A percentile compares a stretch with the other conserved stretches of the same genome.
Conservation (phyloP, 2,797 vertebrate genomes). For the Knipowitschia caucasica region DNA sequence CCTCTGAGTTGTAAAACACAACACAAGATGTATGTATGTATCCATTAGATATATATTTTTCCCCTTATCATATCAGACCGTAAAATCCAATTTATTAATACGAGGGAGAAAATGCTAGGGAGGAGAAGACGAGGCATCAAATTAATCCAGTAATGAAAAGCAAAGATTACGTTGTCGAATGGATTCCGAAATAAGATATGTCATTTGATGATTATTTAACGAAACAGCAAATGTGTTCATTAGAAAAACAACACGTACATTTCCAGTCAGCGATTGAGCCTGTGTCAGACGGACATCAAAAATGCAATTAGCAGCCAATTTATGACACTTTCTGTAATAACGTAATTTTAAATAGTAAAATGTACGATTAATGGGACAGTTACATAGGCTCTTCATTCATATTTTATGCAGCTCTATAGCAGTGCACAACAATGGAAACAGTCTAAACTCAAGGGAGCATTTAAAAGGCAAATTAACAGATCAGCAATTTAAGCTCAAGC, state of each 20-base stretch:
- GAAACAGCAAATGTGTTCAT: constrained; percentile 16
- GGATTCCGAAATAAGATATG: constrained; percentile 26
- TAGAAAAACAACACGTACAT: constrained; percentile 18
- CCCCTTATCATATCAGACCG: constrained; percentile 35
- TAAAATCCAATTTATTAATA: constrained; percentile 67
- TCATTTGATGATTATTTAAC: constrained; percentile 37
- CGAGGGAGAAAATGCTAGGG: constrained; percentile 47
- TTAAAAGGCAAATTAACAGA: background rate
- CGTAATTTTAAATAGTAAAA: background rate
- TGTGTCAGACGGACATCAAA: constrained; percentile 14
- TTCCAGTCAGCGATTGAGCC: constrained; percentile 14
- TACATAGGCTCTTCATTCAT: constrained; percentile 3
- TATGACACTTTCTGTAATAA: constrained; percentile 6
- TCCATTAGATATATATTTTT: constrained; percentile 21
- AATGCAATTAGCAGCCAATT: constrained; percentile 19
- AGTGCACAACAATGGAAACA: constrained; percentile 1
- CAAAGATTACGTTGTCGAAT: constrained; percentile 51
- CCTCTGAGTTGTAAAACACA: constrained; percentile 58
- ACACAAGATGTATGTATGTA: constrained; percentile 40
- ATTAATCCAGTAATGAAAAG: constrained; percentile 46
- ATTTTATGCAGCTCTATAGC: background rate
- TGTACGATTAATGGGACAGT: background rate
- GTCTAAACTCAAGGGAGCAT: background rate
- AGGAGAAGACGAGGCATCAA: constrained; percentile 19
- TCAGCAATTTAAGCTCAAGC: background rate